Evolutionary conservation across 2,888 invertebrate genomes (phyloP), one percentile per base, ranked within the genome.

Genomic region (Athalia circularis): DNA sequence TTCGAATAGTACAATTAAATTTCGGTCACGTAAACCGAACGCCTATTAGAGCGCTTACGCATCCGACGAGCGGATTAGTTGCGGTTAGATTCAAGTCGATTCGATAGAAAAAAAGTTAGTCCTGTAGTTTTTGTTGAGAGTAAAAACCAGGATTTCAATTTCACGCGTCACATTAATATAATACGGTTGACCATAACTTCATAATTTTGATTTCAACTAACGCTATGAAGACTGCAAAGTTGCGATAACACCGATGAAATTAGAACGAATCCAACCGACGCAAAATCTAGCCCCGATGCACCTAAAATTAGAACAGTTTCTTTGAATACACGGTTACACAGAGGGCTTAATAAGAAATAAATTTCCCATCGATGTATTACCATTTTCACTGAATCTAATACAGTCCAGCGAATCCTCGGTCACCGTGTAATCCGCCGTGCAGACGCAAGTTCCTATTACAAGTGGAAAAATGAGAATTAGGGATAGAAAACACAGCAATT

Each of bases 341-440:
- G 29, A 29, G 29, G 2, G 29, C 29, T 29, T 29, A 29, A 29
- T 29, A 5, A 62, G 0, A 15, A 62, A 13, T 13, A 3, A 9
- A 62, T 62, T 62, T 62, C n/a, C 6, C 29, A 65, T 43, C 4
- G 45, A 45, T 72, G 7, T 45, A 75, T 64, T 75, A 87, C 87
- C 84, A 77, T 83, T 86, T 52, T 86, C 85, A 75, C 85, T 86
- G 80, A 83, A 87, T 78, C 85, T 82, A 77, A 87, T 81, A 78
- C 86, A 86, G 79, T 87, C 87, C 57, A 82, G 83, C 54, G 79
- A 79, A 61, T 86, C 84, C 68, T 86, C 84, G 15, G 87, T 83
- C 68, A 84, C 80, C 13, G 81, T 86, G 77, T 88, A 88, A 78
- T 85, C 84, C 54, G 82, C 78, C 11, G 87, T 83, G 81, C 90